These are phyloP conservation scores for Drosophila ironensis DNA, from an alignment of 1,140 invertebrate genomes.

Conservation along the genomic window DNA sequence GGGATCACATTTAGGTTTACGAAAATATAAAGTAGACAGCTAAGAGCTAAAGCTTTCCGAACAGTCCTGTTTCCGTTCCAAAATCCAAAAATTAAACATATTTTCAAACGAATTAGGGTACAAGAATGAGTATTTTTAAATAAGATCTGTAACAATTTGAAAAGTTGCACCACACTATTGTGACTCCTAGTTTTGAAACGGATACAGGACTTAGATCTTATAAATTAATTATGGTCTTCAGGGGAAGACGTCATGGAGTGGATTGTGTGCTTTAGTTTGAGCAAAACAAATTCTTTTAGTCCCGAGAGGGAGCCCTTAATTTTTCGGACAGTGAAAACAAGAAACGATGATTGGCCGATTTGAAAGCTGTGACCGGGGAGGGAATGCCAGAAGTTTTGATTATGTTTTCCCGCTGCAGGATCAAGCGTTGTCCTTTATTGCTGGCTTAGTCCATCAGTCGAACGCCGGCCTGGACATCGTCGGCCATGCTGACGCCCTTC, in stretches of 20 bases:
- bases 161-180: not conserved
- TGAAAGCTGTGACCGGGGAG: not conserved
- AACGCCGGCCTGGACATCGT: conserved; percentile 63
- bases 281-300: conserved; percentile 26
- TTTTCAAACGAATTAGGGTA: not conserved
- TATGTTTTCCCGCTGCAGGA: conserved; percentile 25
- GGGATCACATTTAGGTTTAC: conserved; percentile 64
- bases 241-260: conserved; percentile 45
- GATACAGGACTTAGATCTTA: conserved; percentile 6
- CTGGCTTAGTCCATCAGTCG: conserved; percentile 58
- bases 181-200: not conserved
- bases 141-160: too few relatives aligned
- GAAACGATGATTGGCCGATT: not conserved
- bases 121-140: not conserved
- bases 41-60: conserved; percentile 15
- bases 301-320: not conserved
- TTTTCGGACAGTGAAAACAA: too few relatives aligned
- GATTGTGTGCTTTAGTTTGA: conserved; percentile 33
- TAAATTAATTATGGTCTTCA: conserved; percentile 10
- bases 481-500: conserved; percentile 67
- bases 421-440: not conserved
- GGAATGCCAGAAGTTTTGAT: conserved; percentile 33
- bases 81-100: not conserved
- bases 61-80: not conserved
- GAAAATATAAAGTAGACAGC: conserved; percentile 47